A percentile compares a stretch with the other conserved stretches of the same genome.
Evolutionary conservation across 2,888 invertebrate genomes (phyloP).

Genomic region (Stegophylla sp.): DNA sequence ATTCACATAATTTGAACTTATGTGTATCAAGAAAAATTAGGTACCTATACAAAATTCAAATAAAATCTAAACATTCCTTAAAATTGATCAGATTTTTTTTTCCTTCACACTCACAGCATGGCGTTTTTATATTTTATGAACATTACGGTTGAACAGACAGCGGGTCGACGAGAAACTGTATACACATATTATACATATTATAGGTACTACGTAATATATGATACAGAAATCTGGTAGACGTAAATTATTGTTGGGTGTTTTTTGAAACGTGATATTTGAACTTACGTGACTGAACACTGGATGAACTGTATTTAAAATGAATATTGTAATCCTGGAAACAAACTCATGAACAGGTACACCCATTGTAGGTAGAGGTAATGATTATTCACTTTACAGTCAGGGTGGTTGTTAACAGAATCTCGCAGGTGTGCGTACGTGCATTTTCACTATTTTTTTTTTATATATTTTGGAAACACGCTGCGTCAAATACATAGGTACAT

Average conservation of each 20-base stretch:
- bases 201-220: no score
- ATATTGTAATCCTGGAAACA: conserved; percentile 52
- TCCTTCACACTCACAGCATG: background rate
- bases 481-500: background rate
- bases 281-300: conserved; percentile 54
- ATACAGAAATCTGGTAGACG: background rate
- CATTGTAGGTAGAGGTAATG: conserved; percentile 20
- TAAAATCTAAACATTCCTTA: conserved; percentile 25
- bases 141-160: conserved; percentile 11
- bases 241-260: conserved; percentile 18
- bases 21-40: no score
- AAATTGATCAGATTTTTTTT: conserved; percentile 4
- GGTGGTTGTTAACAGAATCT: conserved; percentile 17
- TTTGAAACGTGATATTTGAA: conserved; percentile 56
- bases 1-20: background rate
- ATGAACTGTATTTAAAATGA: conserved; percentile 34
- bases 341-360: conserved; percentile 51
- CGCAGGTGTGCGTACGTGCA: background rate
- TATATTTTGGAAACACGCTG: conserved; percentile 26
- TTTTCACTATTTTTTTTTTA: background rate
- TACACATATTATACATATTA: background rate
- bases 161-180: conserved; percentile 12
- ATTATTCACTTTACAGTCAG: conserved; percentile 40
- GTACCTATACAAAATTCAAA: background rate
- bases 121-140: conserved; percentile 22